Evolutionary conservation across 1,140 invertebrate species (phyloP), one percentile per base, ranked within the genome.

Genomic region (Calosoma granatense): DNA sequence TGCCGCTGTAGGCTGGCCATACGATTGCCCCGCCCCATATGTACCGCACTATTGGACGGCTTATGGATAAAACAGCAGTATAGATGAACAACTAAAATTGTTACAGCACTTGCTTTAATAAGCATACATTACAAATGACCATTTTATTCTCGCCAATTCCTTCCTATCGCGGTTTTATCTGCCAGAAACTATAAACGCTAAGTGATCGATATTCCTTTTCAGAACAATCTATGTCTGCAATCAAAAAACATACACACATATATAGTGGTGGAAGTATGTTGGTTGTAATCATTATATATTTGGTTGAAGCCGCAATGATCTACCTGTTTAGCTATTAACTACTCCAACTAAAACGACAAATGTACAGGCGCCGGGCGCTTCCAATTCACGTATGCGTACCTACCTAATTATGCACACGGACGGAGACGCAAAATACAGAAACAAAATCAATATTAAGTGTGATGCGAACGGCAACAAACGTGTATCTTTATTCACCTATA

Each of bases 101-200:
- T 47, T 47, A 47, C 41, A 47, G 41, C 41, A 47, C 41, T 47
- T 47, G 41, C 9, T 47, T 47, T 47, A 47, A 47, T 17, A 47
- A 47, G 41, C 17, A 4, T 47, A 47, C 41, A 47, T 47, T 47
- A 12, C 41, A 17, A 47, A 47, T 12, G 41, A 47, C 41, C 41
- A 47, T 17, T 47, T 47, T 47, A 47, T 47, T 47, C 9, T 17
- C 15, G 9, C 17, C 41, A 47, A 47, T 47, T 17, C 41, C 41
- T 11, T 47, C 9, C 15, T 47, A 17, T 47, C 41, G 41, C 6
- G 3, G 15, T 47, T 47, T 47, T 47, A 47, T 47, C 9, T 9
- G 17, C 41, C 9, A 3, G 15, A 47, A 47, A 47, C 41, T 47
- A 47, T 47, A 47, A 47, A n/a, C 17, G 17, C 4, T 4, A 47